Evolutionary conservation across 2,113 vertebrate genomes (phyloP).

Genomic region (Anarhynchus alexandrinus): DNA sequence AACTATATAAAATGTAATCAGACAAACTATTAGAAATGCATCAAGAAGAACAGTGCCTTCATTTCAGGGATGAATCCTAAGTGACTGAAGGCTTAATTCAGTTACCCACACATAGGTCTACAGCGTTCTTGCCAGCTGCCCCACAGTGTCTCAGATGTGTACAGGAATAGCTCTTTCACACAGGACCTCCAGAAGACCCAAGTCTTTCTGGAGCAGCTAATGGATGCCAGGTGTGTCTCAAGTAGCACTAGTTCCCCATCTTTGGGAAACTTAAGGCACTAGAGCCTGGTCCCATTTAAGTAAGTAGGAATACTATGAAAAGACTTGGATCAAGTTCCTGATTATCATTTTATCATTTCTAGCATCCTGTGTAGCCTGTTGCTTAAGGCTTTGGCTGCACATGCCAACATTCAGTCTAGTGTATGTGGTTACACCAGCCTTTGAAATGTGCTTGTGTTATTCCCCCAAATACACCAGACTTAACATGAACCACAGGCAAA

Average conservation of each 20-base stretch:
- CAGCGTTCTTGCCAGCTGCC: not conserved
- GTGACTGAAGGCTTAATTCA: not conserved
- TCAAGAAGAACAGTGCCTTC: not conserved
- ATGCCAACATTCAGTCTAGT: not conserved
- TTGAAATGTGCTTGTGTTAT: not conserved
- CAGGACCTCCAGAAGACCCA: not conserved
- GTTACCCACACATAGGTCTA: not conserved
- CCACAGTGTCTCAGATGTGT: not conserved
- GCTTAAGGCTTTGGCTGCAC: not conserved
- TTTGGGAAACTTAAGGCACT: not conserved
- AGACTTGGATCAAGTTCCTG: not conserved
- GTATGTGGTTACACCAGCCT: not conserved
- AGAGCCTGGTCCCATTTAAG: not conserved
- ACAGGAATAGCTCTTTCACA: not conserved
- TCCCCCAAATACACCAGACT: not conserved
- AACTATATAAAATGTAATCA: too few relatives aligned
- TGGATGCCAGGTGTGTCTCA: not conserved
- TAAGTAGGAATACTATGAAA: not conserved
- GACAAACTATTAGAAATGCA: too few relatives aligned
- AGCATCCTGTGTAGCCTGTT: not conserved
- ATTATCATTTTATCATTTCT: not conserved
- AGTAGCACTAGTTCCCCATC: not conserved
- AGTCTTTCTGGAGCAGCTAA: not conserved
- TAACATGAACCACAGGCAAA: not conserved
- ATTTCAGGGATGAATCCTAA: not conserved